Evolutionary conservation across 2,797 vertebrate genomes (phyloP), one percentile per base, ranked within the genome.

Genomic region (Coilia nasus): DNA sequence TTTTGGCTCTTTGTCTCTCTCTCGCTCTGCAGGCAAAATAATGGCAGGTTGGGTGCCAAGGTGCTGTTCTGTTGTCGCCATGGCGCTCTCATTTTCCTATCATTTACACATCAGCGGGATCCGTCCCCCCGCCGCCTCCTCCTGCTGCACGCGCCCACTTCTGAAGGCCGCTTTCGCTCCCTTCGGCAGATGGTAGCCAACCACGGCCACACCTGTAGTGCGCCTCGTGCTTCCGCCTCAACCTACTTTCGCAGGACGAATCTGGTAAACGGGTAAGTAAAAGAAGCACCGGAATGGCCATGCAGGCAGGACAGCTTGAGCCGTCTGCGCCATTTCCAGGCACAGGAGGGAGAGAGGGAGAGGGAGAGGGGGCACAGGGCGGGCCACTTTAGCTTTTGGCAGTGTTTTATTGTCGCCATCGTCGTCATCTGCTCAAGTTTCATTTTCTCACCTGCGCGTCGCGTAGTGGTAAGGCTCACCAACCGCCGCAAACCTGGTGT

Each of bases 221-320:
- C 31, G 71, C 35, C 71, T 54, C 31, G 41, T 78, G 71, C 35
- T 35, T 19, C 67, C 21, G 31, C 15, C 9, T 17, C 35, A 41
- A 44, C 71, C 71, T 78, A 78, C 31, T 78, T 78, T 44, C 35
- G 41, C 71, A 44, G 71, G 35, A 78, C 71, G 44, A 78, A 78
- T n/a, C 31, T 44, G 71, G 35, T 78, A 21, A 78, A 41, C 19
- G 71, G 71, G 35, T 44, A 78, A 78, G 44, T 78, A 41, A 78
- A 54, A 78, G 50, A 3, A 78, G 71, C 71, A 10, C 6, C 7
- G 2, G 71, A 78, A 78, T 78, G 71, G 35, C 71, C 71, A 44
- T 78, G 19, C 50, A 54, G 50, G 50, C 14, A 44, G 71, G 35
- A 78, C 71, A 78, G 71, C 71, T 78, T 78, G 71, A 1, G 17